Evolutionary conservation across 2,113 vertebrate species (phyloP).

Genomic region (Carassius gibelio): DNA sequence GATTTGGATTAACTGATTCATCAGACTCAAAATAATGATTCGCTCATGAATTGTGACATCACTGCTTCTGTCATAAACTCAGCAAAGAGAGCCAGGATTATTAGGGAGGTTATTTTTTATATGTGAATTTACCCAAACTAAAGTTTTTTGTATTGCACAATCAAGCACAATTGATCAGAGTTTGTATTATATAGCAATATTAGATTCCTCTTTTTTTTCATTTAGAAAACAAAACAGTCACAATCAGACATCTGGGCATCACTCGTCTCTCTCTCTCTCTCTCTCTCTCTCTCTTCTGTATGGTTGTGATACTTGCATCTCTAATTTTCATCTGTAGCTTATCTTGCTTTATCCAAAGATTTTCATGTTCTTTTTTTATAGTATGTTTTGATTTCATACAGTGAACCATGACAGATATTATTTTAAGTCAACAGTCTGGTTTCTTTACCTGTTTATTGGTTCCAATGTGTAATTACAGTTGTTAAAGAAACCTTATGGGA

Average conservation of each 20-base stretch:
- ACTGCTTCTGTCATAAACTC: too few relatives aligned
- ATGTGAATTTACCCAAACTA: too few relatives aligned
- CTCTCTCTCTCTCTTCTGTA: neutral
- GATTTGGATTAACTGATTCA: neutral
- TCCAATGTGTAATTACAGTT: neutral
- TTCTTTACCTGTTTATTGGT: neutral
- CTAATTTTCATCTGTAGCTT: neutral
- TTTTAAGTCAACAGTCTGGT: neutral
- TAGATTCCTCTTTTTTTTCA: neutral
- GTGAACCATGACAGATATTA: neutral
- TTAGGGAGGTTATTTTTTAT: too few relatives aligned
- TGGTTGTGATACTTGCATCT: neutral
- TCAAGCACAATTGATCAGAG: neutral
- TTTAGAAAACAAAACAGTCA: neutral
- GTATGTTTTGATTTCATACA: neutral
- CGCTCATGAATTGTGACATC: too few relatives aligned
- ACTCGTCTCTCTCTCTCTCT: neutral
- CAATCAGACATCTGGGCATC: neutral
- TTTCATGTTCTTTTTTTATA: neutral
- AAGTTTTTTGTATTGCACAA: too few relatives aligned
- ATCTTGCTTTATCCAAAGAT: neutral
- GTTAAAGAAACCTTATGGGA: neutral
- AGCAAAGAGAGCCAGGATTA: too few relatives aligned
- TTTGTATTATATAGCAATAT: neutral
- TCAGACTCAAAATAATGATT: neutral